These are phyloP conservation scores for Hirtodrosophila confusa DNA, from an alignment of 2,888 invertebrate genomes.

Conservation along the genomic window DNA sequence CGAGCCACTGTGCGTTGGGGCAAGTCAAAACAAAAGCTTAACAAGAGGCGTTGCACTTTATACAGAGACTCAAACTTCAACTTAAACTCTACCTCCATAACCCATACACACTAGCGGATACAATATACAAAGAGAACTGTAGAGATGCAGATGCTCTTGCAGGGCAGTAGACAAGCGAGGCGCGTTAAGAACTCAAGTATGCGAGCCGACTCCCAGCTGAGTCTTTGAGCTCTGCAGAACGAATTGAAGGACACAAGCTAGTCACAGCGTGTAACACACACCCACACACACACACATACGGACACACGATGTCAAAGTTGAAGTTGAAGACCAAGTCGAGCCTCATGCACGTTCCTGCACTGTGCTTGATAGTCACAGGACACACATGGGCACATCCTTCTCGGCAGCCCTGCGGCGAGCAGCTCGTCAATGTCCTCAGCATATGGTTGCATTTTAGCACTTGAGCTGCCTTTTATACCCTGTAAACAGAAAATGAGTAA, in stretches of 20 bases:
- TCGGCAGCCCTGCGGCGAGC: background rate
- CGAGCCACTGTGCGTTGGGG: background rate
- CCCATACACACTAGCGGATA: too few species aligned
- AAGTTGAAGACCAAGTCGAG: slow-evolving; percentile 21
- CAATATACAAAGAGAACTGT: too few species aligned
- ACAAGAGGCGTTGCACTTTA: slow-evolving; percentile 31
- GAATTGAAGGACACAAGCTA: slow-evolving; percentile 26
- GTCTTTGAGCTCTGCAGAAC: slow-evolving; percentile 14
- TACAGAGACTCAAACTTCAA: slow-evolving; percentile 10
- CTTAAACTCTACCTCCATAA: too few species aligned
- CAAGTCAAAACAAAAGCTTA: slow-evolving; percentile 18
- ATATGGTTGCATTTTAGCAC: slow-evolving; percentile 53
- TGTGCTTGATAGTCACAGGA: slow-evolving; percentile 4
- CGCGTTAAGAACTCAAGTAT: slow-evolving; percentile 43
- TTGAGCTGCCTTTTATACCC: slow-evolving; percentile 22
- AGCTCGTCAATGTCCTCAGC: slow-evolving; percentile 22
- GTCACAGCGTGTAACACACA: slow-evolving; percentile 22
- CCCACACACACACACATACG: slow-evolving; percentile 3
- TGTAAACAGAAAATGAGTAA: background rate
- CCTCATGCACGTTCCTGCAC: slow-evolving; percentile 18
- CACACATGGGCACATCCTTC: slow-evolving; percentile 16
- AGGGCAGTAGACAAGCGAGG: slow-evolving; percentile 11
- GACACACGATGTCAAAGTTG: slow-evolving; percentile 24
- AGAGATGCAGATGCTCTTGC: slow-evolving; percentile 18
- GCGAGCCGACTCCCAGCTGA: slow-evolving; percentile 29